phyloP scores from a whole-genome alignment of 2,797 vertebrate species.

The Odontamblyopus rebecca region DNA sequence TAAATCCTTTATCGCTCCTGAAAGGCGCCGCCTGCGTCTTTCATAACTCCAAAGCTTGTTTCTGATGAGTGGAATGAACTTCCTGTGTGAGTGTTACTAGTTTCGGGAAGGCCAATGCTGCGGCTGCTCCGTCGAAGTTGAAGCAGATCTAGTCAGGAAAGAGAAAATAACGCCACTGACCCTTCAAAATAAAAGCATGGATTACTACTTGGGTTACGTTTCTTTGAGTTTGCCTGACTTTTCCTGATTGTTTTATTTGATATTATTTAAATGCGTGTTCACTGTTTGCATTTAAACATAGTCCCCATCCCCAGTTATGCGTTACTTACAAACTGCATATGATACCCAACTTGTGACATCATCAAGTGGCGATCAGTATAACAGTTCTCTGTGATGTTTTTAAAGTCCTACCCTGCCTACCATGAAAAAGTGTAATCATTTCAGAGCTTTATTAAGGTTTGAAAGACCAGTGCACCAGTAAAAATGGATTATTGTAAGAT shows the following conservation, averaged over 20 bases:
- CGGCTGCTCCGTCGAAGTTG: not conserved
- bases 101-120: not conserved
- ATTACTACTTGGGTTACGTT: not conserved
- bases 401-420: too few species aligned
- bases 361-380: too few species aligned
- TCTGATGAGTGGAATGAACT: slow-evolving; percentile 33
- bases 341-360: too few species aligned
- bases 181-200: slow-evolving; percentile 41
- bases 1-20: not conserved
- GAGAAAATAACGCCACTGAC: not conserved
- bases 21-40: slow-evolving; percentile 10
- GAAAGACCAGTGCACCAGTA: too few species aligned
- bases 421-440: not conserved
- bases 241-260: not conserved
- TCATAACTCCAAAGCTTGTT: slow-evolving; percentile 4
- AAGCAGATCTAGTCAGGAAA: not conserved
- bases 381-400: too few species aligned
- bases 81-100: slow-evolving; percentile 49
- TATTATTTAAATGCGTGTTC: too few species aligned
- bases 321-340: too few species aligned
- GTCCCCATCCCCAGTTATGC: too few species aligned
- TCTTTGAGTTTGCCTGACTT: not conserved
- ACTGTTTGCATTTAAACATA: too few species aligned
- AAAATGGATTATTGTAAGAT: too few species aligned
- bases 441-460: not conserved